These are phyloP conservation scores for Nesidiocoris tenuis DNA, from an alignment of 2,888 invertebrate genomes.

Conservation along the genomic window DNA sequence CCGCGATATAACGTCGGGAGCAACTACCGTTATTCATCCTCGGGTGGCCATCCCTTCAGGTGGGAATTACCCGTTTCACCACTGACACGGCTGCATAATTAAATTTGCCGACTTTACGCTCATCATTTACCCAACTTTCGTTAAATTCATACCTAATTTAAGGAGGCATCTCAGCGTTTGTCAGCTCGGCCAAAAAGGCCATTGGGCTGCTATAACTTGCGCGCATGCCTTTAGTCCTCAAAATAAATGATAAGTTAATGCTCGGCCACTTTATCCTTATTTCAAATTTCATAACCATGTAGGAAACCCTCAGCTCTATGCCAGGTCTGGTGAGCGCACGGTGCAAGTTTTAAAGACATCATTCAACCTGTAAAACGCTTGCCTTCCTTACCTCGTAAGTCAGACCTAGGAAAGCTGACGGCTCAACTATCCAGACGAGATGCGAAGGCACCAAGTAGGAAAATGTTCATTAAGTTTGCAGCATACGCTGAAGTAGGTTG, in stretches of 20 bases:
- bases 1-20: not conserved
- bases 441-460: not conserved
- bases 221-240: too few species aligned
- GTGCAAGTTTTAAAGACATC: too few species aligned
- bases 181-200: too few species aligned
- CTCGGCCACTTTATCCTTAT: too few species aligned
- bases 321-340: too few species aligned
- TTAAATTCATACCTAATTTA: too few species aligned
- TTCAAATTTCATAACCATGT: too few species aligned
- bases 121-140: not conserved
- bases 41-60: not conserved
- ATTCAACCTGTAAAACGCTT: not conserved
- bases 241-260: too few species aligned
- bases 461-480: not conserved
- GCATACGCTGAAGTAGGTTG: not conserved
- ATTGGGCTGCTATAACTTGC: too few species aligned
- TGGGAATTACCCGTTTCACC: not conserved
- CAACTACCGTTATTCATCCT: not conserved
- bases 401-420: not conserved
- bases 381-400: not conserved
- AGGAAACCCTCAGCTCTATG: too few species aligned
- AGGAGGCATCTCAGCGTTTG: too few species aligned
- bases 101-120: not conserved
- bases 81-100: not conserved
- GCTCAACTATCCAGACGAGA: not conserved